Evolutionary conservation across 2,888 invertebrate species (phyloP), one percentile per base, ranked within the genome.

Genomic region (Tetragonula carbonaria): DNA sequence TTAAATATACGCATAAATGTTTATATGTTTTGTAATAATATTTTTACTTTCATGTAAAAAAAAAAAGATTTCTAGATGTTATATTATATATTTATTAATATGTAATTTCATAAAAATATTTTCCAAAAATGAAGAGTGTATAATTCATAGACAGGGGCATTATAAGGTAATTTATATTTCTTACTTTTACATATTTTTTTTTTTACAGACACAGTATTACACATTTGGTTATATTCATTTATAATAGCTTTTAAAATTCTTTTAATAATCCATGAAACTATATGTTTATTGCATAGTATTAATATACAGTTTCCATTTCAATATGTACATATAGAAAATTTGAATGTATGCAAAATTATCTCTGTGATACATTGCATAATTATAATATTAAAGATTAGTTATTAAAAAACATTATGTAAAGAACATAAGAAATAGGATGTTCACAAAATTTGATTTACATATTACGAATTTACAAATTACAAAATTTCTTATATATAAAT

Each of bases 341-440:
- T 72, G 70, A 63, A 79, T 73, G 45, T 76, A 59, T 78, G n/a
- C 57, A 75, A 70, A 78, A 78, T 73, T 73, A 68, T 83, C 71
- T 74, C 84, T 85, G 84, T 85, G 84, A 85, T 83, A 85, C 50
- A 73, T 76, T 78, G 67, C 70, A 85, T 85, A 79, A 76, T 79
- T 74, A 70, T 83, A 83, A 66, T 70, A 57, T 28, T 57, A 67
- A 57, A 75, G 55, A 72, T 82, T 84, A 78, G 72, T 72, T 76
- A 67, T 66, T 82, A 82, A 63, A 53, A 21, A 62, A 66, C 55
- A 33, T 33, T 33, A 50, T 74, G 67, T 78, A 74, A 51, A 62
- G 33, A 72, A 65, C n/a, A 3, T 71, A 72, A 80, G 53, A 82
- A 71, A 75, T 71, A 75, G 51, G 62, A 53, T 75, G 75, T 75